These are phyloP conservation scores for Meloe dianella DNA, from an alignment of 2,888 invertebrate genomes.

Conservation along the genomic window DNA sequence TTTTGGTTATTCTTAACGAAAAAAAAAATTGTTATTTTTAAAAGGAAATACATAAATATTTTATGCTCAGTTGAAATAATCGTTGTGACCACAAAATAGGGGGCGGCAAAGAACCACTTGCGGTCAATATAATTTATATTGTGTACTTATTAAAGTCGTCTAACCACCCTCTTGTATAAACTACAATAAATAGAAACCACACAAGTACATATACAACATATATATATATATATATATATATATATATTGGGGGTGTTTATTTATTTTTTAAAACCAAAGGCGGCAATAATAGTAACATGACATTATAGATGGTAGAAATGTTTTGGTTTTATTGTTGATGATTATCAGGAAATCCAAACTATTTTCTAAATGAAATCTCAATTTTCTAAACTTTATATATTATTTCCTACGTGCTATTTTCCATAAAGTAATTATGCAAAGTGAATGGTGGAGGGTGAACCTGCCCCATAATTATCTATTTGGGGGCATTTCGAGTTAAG, in stretches of 20 bases:
- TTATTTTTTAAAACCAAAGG: conserved; percentile 42
- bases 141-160: conserved; percentile 8
- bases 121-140: conserved; percentile 54
- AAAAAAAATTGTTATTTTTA: neutral
- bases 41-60: conserved; percentile 45
- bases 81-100: conserved; percentile 43
- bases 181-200: conserved; percentile 3
- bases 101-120: conserved; percentile 54
- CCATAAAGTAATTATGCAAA: conserved; percentile 32
- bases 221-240: too few relatives aligned
- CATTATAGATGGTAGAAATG: too few relatives aligned
- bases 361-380: conserved; percentile 5
- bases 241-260: conserved; percentile 52
- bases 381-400: conserved; percentile 3
- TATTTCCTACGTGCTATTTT: conserved; percentile 6
- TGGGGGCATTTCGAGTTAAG: conserved; percentile 35
- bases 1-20: neutral
- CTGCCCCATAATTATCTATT: conserved; percentile 34
- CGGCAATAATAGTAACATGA: too few relatives aligned
- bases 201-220: conserved; percentile 26
- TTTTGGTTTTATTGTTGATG: neutral
- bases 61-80: conserved; percentile 47
- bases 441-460: conserved; percentile 29
- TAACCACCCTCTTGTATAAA: neutral
- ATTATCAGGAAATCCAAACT: neutral